A percentile compares a stretch with the other conserved stretches of the same genome.
phyloP scores from a whole-genome alignment of 2,888 invertebrate species.

The Campoplex capitator region DNA sequence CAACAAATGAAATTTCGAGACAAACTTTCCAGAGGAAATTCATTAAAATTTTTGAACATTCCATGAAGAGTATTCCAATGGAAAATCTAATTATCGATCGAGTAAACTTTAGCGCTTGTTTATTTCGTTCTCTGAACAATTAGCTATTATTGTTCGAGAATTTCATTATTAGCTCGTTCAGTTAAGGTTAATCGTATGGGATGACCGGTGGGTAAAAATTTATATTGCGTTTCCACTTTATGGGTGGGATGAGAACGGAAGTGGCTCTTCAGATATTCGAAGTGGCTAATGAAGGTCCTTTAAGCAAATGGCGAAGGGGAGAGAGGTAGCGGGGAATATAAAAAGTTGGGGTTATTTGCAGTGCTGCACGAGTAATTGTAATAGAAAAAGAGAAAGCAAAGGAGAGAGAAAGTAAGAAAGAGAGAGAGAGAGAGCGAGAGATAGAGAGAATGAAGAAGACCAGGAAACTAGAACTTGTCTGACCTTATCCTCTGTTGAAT shows the following conservation, averaged over 20 bases:
- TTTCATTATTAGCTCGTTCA: constrained; percentile 50
- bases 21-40: too few species aligned
- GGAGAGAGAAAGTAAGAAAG: constrained; percentile 10
- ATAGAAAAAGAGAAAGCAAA: constrained; percentile 1
- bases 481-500: constrained; percentile 70
- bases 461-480: constrained; percentile 71
- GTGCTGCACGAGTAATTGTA: constrained; percentile 21
- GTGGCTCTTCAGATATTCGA: constrained; percentile 44
- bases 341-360: constrained; percentile 55
- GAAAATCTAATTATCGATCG: neutral
- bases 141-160: constrained; percentile 14
- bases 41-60: neutral
- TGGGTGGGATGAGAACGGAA: neutral
- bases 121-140: constrained; percentile 8
- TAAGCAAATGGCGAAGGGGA: constrained; percentile 1
- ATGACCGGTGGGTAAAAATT: constrained; percentile 37
- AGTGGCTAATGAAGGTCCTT: constrained; percentile 63
- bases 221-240: constrained; percentile 32
- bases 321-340: constrained; percentile 9
- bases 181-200: constrained; percentile 32
- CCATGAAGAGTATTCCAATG: neutral
- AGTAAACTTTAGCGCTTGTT: neutral
- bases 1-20: too few species aligned
- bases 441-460: constrained; percentile 33
- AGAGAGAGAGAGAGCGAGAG: neutral